These are phyloP conservation scores for Cyclopterus lumpus DNA, from an alignment of 2,797 vertebrate species.

Conservation along the genomic window DNA sequence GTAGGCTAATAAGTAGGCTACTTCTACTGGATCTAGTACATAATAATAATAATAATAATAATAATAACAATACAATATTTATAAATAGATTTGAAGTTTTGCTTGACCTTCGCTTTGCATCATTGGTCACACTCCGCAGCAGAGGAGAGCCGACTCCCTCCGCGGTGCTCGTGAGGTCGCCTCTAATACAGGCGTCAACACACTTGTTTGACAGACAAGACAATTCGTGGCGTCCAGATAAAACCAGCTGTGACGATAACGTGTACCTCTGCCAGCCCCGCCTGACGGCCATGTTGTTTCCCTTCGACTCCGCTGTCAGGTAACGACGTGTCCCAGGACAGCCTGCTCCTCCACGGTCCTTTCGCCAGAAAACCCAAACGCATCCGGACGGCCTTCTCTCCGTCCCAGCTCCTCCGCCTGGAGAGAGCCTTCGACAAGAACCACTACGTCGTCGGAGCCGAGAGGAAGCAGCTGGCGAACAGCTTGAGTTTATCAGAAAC, in stretches of 20 bases:
- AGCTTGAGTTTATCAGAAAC: slow-evolving; percentile 82
- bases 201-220: background rate
- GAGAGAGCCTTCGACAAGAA: slow-evolving; percentile 98
- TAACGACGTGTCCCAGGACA: slow-evolving; percentile 93
- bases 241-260: no score
- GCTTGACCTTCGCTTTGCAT: background rate
- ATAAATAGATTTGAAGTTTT: background rate
- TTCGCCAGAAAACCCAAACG: slow-evolving; percentile 97
- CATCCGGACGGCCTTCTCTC: slow-evolving; percentile 97
- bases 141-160: no score
- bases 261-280: background rate
- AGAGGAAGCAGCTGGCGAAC: slow-evolving; percentile 96
- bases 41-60: background rate
- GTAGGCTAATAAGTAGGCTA: background rate
- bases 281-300: background rate
- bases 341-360: slow-evolving; percentile 94
- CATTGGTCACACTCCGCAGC: no score
- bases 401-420: slow-evolving; percentile 95
- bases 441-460: slow-evolving; percentile 97
- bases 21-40: background rate
- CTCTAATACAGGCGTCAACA: background rate
- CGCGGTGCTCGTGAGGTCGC: background rate
- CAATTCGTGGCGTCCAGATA: background rate
- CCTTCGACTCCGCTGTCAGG: slow-evolving; percentile 73
- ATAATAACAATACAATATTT: background rate